phyloP scores from a whole-genome alignment of 2,113 vertebrate species.

The Podiceps cristatus region DNA sequence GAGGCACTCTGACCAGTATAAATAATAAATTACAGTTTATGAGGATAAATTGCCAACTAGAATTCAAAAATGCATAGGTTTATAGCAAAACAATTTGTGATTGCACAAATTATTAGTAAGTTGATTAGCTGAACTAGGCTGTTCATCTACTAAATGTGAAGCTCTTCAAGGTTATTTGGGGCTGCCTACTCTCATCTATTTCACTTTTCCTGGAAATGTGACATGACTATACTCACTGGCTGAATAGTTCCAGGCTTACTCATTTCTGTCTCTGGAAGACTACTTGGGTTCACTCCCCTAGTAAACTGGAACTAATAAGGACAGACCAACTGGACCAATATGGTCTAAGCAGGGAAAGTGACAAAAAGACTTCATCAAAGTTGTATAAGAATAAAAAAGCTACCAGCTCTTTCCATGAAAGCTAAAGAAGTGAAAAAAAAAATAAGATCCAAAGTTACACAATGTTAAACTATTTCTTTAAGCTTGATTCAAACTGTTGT shows the following conservation, averaged over 20 bases:
- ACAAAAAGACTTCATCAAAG: background rate
- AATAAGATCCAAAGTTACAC: background rate
- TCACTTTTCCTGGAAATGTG: background rate
- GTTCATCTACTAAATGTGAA: background rate
- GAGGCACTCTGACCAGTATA: background rate
- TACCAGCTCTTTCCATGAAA: background rate
- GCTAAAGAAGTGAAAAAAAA: background rate
- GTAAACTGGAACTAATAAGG: background rate
- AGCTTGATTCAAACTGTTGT: background rate
- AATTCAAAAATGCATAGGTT: background rate
- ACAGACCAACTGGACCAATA: background rate
- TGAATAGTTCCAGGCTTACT: background rate
- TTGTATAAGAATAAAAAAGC: background rate
- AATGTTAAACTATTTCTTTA: background rate
- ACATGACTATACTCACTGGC: background rate
- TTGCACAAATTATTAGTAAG: background rate
- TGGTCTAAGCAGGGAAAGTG: background rate
- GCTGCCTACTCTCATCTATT: background rate
- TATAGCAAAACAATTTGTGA: background rate
- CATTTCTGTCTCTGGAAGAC: background rate
- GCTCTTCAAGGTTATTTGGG: background rate
- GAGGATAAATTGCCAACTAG: background rate
- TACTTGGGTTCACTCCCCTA: background rate
- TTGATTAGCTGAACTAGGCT: background rate
- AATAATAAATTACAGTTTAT: background rate